Conservation (phyloP, 2,113 vertebrate species). For the Blennius ocellaris region DNA sequence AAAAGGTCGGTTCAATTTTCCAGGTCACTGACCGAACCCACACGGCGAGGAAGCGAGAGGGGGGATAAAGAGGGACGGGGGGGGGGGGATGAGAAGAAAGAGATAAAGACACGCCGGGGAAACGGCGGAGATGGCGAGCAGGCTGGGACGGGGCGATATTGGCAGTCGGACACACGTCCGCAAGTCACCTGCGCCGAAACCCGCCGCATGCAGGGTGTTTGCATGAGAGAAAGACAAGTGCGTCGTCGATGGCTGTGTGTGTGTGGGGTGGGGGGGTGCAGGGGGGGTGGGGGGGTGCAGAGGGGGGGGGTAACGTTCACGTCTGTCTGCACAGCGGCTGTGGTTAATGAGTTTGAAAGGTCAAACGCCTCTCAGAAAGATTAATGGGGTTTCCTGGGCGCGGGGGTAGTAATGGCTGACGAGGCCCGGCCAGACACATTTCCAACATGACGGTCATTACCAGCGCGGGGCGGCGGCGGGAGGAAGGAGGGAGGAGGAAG, state of each 20-base stretch:
- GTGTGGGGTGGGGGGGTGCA: neutral
- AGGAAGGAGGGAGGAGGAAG: constrained; percentile 26
- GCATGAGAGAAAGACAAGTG: no score
- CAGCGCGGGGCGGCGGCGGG: constrained; percentile 7
- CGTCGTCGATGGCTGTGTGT: neutral
- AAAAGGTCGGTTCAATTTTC: constrained; percentile 83
- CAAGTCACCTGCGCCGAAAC: constrained; percentile 24
- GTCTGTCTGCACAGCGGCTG: constrained; percentile 38
- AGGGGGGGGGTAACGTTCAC: constrained; percentile 18
- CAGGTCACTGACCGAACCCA: constrained; percentile 79
- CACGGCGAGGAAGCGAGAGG: constrained; percentile 35
- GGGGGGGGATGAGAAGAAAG: constrained; percentile 17
- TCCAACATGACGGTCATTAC: constrained; percentile 60
- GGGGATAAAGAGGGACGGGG: constrained; percentile 40
- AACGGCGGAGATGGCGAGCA: constrained; percentile 41
- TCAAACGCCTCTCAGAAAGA: constrained; percentile 80
- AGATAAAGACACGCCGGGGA: constrained; percentile 26
- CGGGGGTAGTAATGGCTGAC: constrained; percentile 67
- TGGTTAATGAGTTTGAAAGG: constrained; percentile 85
- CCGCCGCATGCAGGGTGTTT: neutral
- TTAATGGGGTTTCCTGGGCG: constrained; percentile 74
- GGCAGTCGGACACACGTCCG: constrained; percentile 52
- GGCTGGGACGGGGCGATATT: constrained; percentile 33
- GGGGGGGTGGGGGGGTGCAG: neutral
- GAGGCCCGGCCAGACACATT: constrained; percentile 66